These are phyloP conservation scores for Globicephala melas DNA, from an alignment of 2,113 vertebrate species.

Conservation along the genomic window DNA sequence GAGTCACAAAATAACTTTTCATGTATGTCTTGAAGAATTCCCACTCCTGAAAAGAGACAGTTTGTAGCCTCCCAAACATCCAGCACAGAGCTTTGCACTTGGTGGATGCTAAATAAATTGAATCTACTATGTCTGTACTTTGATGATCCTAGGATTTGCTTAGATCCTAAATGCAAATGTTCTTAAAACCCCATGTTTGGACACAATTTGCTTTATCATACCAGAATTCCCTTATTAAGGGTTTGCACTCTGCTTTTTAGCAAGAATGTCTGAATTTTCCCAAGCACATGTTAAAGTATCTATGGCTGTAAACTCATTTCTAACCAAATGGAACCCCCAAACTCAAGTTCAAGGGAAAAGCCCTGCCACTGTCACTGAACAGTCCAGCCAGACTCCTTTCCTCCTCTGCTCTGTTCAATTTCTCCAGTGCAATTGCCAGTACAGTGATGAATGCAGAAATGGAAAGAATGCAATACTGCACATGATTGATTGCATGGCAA, in stretches of 20 bases:
- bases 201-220: neutral
- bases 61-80: neutral
- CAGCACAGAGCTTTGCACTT: neutral
- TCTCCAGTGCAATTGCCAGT: neutral
- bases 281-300: neutral
- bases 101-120: neutral
- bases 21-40: neutral
- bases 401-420: neutral
- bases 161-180: neutral
- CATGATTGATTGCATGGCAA: constrained; percentile 46
- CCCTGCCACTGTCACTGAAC: neutral
- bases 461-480: constrained; percentile 35
- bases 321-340: neutral
- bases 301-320: neutral
- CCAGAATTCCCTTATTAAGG: neutral
- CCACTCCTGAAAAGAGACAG: neutral
- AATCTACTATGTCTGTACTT: neutral
- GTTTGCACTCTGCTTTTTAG: neutral
- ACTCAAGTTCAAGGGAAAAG: neutral
- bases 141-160: neutral
- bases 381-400: neutral
- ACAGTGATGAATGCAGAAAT: constrained; percentile 25
- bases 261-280: neutral
- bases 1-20: neutral
- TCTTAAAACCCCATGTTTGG: neutral